Conservation (phyloP, 1,140 invertebrate genomes). For the Sweltsa coloradensis region DNA sequence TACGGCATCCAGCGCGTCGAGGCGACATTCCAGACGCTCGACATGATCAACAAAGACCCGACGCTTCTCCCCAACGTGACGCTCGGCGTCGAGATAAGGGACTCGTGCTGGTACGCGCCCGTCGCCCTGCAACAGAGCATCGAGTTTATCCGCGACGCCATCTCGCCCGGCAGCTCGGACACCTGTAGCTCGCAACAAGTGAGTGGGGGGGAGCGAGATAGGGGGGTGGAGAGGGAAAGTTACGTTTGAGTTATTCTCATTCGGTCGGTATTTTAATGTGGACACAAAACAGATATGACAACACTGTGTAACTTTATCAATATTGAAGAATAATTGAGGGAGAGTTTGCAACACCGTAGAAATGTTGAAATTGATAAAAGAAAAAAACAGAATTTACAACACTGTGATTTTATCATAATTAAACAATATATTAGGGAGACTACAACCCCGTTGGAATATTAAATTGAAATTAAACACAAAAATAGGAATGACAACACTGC, state of each 20-base stretch:
- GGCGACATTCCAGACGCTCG: constrained; percentile 43
- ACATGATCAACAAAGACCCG: constrained; percentile 36
- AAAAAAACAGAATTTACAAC: no score
- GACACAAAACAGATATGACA: no score
- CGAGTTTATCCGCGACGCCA: constrained; percentile 59
- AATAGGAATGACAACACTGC: no score
- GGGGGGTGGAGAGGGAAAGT: neutral
- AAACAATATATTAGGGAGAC: no score
- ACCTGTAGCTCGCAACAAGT: neutral
- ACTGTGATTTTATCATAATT: no score
- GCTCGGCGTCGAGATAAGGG: constrained; percentile 63
- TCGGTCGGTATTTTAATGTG: no score
- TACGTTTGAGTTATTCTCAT: neutral
- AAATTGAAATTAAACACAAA: no score
- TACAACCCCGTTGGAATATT: no score
- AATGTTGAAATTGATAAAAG: no score
- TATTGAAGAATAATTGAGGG: no score
- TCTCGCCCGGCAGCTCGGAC: constrained; percentile 28
- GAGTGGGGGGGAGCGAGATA: neutral
- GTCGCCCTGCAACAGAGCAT: constrained; percentile 67
- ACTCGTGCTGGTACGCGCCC: constrained; percentile 70
- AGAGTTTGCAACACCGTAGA: no score
- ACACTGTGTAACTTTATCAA: no score
- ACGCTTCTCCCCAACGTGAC: constrained; percentile 40
- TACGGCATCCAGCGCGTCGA: constrained; percentile 72